Conservation (phyloP, 1,140 invertebrate genomes). For the Asobara japonica region DNA sequence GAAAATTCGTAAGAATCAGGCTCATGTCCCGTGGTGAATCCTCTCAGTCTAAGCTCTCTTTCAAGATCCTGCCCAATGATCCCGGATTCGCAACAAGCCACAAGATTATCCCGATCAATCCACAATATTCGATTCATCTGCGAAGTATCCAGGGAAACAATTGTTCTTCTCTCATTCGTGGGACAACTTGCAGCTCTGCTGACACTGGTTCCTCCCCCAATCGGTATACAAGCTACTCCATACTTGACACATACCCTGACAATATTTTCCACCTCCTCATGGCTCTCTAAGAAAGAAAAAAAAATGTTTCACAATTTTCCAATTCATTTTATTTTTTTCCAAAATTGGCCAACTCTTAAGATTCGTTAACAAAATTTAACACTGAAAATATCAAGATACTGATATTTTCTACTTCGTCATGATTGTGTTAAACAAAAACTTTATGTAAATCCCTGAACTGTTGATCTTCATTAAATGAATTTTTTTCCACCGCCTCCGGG, state of each 20-base stretch:
- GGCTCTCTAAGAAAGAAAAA: slow-evolving; percentile 67
- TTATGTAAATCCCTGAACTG: too few relatives aligned
- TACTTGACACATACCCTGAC: slow-evolving; percentile 80
- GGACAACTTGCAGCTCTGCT: slow-evolving; percentile 92
- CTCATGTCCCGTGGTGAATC: slow-evolving; percentile 90
- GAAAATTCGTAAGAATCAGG: slow-evolving; percentile 98
- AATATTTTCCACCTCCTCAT: slow-evolving; percentile 84
- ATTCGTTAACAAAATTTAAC: too few relatives aligned
- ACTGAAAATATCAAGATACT: too few relatives aligned
- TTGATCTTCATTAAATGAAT: not conserved
- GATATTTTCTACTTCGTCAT: too few relatives aligned
- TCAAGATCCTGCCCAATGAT: slow-evolving; percentile 96
- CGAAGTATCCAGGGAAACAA: slow-evolving; percentile 92
- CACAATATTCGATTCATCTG: slow-evolving; percentile 97
- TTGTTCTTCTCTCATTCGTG: slow-evolving; percentile 79
- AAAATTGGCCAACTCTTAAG: not conserved
- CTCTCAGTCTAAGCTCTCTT: slow-evolving; percentile 74
- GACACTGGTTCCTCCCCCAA: slow-evolving; percentile 96
- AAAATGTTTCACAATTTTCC: not conserved
- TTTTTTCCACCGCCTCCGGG: not conserved
- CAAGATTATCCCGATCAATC: slow-evolving; percentile 90
- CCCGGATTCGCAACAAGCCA: slow-evolving; percentile 86
- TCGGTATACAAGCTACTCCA: slow-evolving; percentile 91
- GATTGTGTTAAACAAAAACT: too few relatives aligned
- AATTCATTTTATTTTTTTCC: not conserved